Evolutionary conservation across 1,140 invertebrate species (phyloP), one percentile per base, ranked within the genome.

Genomic region (Drosophila bifasciata): DNA sequence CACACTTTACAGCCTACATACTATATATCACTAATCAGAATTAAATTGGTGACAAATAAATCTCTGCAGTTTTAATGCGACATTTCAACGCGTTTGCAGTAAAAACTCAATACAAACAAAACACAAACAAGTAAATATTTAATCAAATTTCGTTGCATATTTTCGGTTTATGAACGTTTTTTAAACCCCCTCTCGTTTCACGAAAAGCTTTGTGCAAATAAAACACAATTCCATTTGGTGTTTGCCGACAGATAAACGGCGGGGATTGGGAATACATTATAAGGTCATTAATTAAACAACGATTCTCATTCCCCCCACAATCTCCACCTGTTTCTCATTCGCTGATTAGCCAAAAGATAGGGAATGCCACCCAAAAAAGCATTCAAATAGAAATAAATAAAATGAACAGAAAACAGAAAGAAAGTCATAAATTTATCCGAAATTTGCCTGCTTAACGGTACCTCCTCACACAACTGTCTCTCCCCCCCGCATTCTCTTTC

Each of bases 221-320:
- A 76, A 81, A 56, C 67, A 72, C 72, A 72, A 58, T 80, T 62
- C 72, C 62, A 66, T 80, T 81, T 75, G 62, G 44, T 50, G 41
- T 46, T 44, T 49, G 66, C 78, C 72, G 77, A 46, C 72, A 56
- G 45, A 48, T 71, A 53, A 74, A 76, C 79, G 66, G 58, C 51
- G 66, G 11, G 32, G 53, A 66, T 72, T 67, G 52, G 3, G 32
- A 76, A 81, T 80, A 72, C 69, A 58, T 81, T 81, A 77, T 81
- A 59, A 61, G 72, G 43, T 59, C 53, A 75, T 76, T 80, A 80
- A 80, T 80, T 81, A 72, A 68, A 15, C n/a, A 36, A 16, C 5
- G 16, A 55, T 41, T 21, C 39, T 55, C n/a, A 40, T 40, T 52
- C 62, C 55, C 16, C 62, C 23, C 7, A 21, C 9, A 36, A 11